Evolutionary conservation across 2,888 invertebrate genomes (phyloP), one percentile per base, ranked within the genome.

Genomic region (Bellardia bayeri): DNA sequence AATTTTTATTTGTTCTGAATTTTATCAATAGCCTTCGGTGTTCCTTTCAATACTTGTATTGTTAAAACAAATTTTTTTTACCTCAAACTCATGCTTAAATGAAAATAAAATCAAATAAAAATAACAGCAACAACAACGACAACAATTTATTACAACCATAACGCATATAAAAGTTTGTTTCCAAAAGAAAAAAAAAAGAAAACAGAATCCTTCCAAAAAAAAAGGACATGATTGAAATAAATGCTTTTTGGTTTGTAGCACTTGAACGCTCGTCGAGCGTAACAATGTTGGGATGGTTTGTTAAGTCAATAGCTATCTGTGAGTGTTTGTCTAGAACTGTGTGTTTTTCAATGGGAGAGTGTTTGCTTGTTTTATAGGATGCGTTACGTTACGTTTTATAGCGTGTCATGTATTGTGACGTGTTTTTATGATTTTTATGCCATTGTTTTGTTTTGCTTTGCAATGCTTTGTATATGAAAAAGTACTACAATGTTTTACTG

Each of bases 141-240:
- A 64, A 72, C 7, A 37, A 84, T 80, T 68, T 85, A 85, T 69
- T 80, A 80, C 74, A 68, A 80, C 14, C 85, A 85, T 85, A 80
- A 85, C 80, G 80, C 85, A 80, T 79, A 79, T 61, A 79, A 84
- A 84, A 61, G 33, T 49, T 51, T 69, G 54, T 69, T 54, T 6
- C 2, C 16, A 23, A 7, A 37, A 74, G 61, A 33, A 58, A 37
- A 74, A 66, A 33, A 58, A 54, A 23, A 42, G 49, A 61, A 23
- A 42, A 33, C 37, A 66, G 45, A 81, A 64, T 64, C 63, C 42
- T 81, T 37, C 37, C 45, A 45, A 37, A 37, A 69, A 63, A 82
- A 79, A 78, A 74, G 72, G 75, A 79, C 72, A 79, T 82, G 86
- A 86, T 83, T 86, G 82, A 86, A 86, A 86, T 86, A 86, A 83